Conservation (phyloP, 1,140 invertebrate species). For the Macrosteles quadrilineatus region DNA sequence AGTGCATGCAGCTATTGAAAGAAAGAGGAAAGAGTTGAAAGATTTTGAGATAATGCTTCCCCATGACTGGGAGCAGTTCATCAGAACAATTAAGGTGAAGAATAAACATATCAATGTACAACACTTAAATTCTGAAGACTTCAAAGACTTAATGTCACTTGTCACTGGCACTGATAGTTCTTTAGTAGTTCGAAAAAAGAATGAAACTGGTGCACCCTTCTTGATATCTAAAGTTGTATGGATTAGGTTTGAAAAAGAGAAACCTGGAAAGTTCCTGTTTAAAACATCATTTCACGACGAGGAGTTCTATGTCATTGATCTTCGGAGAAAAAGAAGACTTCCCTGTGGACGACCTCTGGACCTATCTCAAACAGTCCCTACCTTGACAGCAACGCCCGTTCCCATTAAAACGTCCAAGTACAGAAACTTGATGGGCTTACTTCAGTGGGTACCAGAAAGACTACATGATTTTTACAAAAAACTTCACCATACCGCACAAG, state of each 20-base stretch:
- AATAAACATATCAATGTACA: constrained; percentile 2
- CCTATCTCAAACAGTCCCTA: background rate
- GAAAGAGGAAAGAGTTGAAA: constrained; percentile 2
- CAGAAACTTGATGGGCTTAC: background rate
- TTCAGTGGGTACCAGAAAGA: background rate
- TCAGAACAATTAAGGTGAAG: background rate
- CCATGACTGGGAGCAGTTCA: background rate
- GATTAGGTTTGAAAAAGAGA: background rate
- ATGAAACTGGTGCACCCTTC: background rate
- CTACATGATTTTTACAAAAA: constrained; percentile 2
- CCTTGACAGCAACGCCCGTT: background rate
- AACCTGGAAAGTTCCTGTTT: background rate
- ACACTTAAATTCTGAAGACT: background rate
- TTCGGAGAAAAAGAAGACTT: background rate
- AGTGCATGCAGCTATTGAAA: background rate
- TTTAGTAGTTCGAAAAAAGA: background rate
- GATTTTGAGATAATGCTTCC: background rate
- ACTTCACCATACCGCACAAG: no score
- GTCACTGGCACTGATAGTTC: background rate
- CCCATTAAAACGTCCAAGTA: background rate
- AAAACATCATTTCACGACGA: background rate
- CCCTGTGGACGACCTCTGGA: background rate
- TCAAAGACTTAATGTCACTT: background rate
- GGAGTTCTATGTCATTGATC: background rate
- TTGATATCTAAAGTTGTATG: background rate